Base-by-base conservation (phyloP, 2,113 vertebrate species). In the Neogobius melanostomus region DNA sequence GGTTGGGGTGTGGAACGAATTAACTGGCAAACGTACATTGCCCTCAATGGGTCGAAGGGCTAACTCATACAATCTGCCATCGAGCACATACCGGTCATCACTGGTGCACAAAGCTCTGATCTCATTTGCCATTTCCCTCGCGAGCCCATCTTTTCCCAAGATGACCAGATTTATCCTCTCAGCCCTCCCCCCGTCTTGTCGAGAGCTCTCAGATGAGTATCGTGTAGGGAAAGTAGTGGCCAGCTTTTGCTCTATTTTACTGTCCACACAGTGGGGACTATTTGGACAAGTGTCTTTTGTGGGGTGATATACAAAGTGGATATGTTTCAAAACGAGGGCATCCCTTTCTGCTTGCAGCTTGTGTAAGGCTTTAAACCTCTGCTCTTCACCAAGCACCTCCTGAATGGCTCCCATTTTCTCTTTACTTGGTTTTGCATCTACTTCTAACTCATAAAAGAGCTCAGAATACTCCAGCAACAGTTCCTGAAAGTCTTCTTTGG, bases 321-420 rank as follows among this genome's bases (percentile, higher is more conserved):
- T 96, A 90, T 99, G 98, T 88, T 99, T 99, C n/a, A 99, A 85
- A 28, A 99, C 93, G 0, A 99, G 93, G 14, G 98, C 97, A 47
- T 99, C 97, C 4, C 98, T 94, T 81, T 99, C 98, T 0, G 97
- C 97, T 54, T 98, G 97, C 7, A 99, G 93, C 86, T 98, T 98
- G 68, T 98, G 96, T 10, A 99, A 81, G 0, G 97, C 96, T 82
- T 98, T 98, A 84, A 99, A 99, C 4, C 97, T 68, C 60, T 95
- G 97, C 59, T 99, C 97, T 36, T 99, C 97, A 0, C 96, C 96
- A 78, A 99, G 59, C 3, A 96, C 93, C 0, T 98, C 97, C 87
- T 98, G 97, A 64, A 99, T 99, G 42, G 97, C 95, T 0, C 94
- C 97, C 97, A 99, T 98, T 88, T 99, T 99, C 85, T 99, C 97